Base-by-base conservation (phyloP, 2,888 invertebrate species). In the Synanthedon tipuliformis region DNA sequence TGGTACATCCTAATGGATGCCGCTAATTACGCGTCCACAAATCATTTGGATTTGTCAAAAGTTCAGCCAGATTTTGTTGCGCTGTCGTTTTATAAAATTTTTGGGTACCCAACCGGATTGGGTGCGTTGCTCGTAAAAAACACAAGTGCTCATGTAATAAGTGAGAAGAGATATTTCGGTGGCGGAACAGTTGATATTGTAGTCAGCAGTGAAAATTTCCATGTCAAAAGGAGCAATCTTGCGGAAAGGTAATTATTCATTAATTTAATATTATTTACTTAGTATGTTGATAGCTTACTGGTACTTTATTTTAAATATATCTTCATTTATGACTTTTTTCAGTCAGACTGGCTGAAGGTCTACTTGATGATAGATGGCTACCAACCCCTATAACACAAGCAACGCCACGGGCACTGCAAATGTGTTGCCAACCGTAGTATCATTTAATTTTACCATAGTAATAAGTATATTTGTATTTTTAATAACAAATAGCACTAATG, bases 41-140 rank as follows among this genome's bases (percentile, higher is more conserved):
- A 91, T 72, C 87, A 84, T 53, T 81, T 99, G 52, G 92, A 98
- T 86, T 87, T 99, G 54, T 87, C 89, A 0, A 63, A 69, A 51
- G 84, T 86, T 55, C 90, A 92, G 59, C 95, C 98, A 3, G 97
- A 99, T 80, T 99, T 97, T 88, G 92, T 98, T 0, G 90, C 92
- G 54, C 55, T 99, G 15, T 98, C 98, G 1, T 99, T 99, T 86
- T 99, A 99, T 82, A 99, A 98, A 89, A 94, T 99, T 68, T 98
- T 99, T 87, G 91, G 91, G 16, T 98, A 94, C 76, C 99, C 99
- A 1, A 98, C 98, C 52, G 99, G 99, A 3, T 83, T 98, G 15
- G 99, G 98, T 40, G 97, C 96, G 11, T 75, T 98, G 16, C 71
- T 98, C 53, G 93, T 98, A 0, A 91, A 88, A 67, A 94, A 93